These are phyloP conservation scores for Pseudococcus jackbeardsleyi DNA, from an alignment of 2,888 invertebrate genomes.

Conservation along the genomic window DNA sequence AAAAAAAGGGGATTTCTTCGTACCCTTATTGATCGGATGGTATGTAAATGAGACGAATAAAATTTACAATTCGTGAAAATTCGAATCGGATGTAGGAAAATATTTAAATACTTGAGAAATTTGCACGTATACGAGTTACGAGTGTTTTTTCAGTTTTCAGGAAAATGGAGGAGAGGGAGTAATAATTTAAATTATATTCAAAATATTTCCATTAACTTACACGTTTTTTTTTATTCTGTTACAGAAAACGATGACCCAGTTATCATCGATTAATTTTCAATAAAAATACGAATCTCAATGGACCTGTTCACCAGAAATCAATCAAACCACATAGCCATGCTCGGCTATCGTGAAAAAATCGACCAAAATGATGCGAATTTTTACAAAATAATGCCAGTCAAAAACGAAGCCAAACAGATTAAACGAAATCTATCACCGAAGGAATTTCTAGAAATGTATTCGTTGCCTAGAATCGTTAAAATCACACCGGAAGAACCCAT, in stretches of 20 bases:
- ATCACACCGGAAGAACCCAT: slow-evolving; percentile 68
- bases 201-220: no score
- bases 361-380: background rate
- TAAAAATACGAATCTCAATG: slow-evolving; percentile 36
- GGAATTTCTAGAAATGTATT: slow-evolving; percentile 71
- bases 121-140: background rate
- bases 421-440: slow-evolving; percentile 67
- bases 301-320: slow-evolving; percentile 41
- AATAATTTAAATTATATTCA: no score
- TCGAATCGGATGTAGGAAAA: background rate
- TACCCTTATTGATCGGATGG: background rate
- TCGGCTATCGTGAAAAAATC: background rate
- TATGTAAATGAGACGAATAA: slow-evolving; percentile 15
- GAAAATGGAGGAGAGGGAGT: background rate
- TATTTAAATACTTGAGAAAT: slow-evolving; percentile 9
- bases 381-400: background rate
- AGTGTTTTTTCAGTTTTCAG: background rate
- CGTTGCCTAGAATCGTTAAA: slow-evolving; percentile 71
- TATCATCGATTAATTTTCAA: slow-evolving; percentile 28
- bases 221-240: background rate
- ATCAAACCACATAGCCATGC: slow-evolving; percentile 33
- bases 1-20: background rate
- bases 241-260: background rate
- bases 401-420: slow-evolving; percentile 5
- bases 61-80: background rate